Conservation (phyloP, 2,113 vertebrate genomes). For the Enhydra lutris region DNA sequence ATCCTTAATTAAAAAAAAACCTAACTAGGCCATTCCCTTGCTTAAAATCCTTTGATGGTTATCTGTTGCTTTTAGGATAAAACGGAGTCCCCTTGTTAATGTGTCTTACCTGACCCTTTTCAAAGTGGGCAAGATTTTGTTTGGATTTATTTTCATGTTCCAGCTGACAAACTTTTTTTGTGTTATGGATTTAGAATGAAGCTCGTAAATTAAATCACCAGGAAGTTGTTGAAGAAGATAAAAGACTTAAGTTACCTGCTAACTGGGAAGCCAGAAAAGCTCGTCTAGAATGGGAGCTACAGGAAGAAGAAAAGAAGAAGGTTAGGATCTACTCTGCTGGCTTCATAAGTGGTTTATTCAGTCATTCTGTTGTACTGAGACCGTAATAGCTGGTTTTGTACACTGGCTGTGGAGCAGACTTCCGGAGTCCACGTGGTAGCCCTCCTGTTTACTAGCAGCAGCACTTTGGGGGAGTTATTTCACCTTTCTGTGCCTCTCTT, state of each 20-base stretch:
- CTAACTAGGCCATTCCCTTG: not conserved
- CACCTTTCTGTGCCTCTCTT: not conserved
- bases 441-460: not conserved
- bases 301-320: slow-evolving; percentile 93
- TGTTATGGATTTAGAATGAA: slow-evolving; percentile 87
- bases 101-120: not conserved
- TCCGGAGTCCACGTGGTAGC: not conserved
- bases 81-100: not conserved
- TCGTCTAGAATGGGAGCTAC: slow-evolving; percentile 93
- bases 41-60: not conserved
- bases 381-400: not conserved
- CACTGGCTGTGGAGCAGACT: not conserved
- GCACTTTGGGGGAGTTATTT: not conserved
- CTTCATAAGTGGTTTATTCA: not conserved
- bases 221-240: slow-evolving; percentile 96
- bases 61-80: not conserved
- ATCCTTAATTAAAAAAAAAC: not conserved
- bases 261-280: slow-evolving; percentile 98
- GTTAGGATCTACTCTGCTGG: slow-evolving; percentile 64
- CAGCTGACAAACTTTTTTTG: not conserved
- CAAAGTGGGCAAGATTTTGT: not conserved
- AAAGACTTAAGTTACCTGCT: slow-evolving; percentile 90
- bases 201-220: slow-evolving; percentile 95
- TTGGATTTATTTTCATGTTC: not conserved
- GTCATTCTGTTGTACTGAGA: not conserved